Evolutionary conservation across 2,888 invertebrate genomes (phyloP), one percentile per base, ranked within the genome.

Genomic region (Amphipyra tragopoginis): DNA sequence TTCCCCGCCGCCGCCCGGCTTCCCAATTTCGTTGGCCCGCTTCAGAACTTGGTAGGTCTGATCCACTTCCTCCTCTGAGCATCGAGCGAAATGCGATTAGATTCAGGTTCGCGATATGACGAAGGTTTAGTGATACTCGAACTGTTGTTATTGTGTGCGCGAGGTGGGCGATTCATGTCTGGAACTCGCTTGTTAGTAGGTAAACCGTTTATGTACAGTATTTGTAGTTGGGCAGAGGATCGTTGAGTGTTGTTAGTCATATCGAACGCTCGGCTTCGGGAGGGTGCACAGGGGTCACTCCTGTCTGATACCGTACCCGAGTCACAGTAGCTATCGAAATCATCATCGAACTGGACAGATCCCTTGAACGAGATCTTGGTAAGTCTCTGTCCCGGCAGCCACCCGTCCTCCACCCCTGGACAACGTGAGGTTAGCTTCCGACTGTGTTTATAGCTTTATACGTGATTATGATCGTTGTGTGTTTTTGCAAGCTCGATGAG

Each of bases 31-130:
- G 90, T 98, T 98, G 88, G 98, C 98, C 93, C 98, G 98, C 96
- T 98, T 98, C 96, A 98, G 96, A 92, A 98, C 98, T 96, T 98
- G 98, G 96, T 98, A 98, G 93, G 98, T 98, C 95, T 97, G 97
- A 96, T 98, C 98, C 96, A 98, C 96, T 96, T 98, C 97, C 92
- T 95, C 95, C 95, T 94, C 93, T 93, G 90, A 92, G 93, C 90
- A 93, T 86, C 91, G 91, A 91, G 88, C 86, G 88, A 90, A 91
- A 91, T 85, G 87, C 83, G 80, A 87, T 91, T 92, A 93, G 85
- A 86, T 81, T 85, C 82, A 86, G 82, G 77, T 76, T 84, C 80
- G 81, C 81, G 72, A 69, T 71, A 74, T 66, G 65, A 80, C 77
- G 79, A 79, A 58, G 73, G 73, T 71, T 75, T 77, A 69, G 70